Percentiles rank a stretch among this genome's conserved stretches.
Conservation (phyloP, 1,140 invertebrate genomes). For the Metaphire vulgaris region DNA sequence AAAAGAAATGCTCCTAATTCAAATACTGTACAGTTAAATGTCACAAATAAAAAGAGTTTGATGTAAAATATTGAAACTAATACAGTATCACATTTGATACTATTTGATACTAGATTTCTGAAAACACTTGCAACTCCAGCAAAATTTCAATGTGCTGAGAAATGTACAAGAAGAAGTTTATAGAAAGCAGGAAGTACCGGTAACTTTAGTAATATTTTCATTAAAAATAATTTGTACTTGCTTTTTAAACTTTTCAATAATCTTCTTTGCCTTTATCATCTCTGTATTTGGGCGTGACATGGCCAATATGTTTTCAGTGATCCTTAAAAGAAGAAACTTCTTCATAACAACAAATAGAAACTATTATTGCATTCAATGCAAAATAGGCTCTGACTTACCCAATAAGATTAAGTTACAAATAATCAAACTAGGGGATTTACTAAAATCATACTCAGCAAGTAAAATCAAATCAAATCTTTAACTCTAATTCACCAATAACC, state of each 20-base stretch:
- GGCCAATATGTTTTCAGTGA: conserved; percentile 76
- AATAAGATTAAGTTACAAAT: too few relatives aligned
- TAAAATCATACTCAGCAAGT: too few relatives aligned
- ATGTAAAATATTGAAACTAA: not conserved
- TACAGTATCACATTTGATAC: not conserved
- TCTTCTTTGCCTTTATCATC: conserved; percentile 65
- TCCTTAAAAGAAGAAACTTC: conserved; percentile 59
- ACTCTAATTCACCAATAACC: too few relatives aligned
- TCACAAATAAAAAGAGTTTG: not conserved
- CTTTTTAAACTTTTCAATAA: conserved; percentile 72
- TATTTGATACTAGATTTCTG: not conserved
- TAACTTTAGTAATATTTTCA: too few relatives aligned
- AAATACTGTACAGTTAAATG: not conserved
- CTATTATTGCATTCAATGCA: too few relatives aligned
- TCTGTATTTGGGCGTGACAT: conserved; percentile 76
- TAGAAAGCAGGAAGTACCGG: conserved; percentile 16
- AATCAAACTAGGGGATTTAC: too few relatives aligned
- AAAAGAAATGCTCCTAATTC: not conserved
- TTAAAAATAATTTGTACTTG: conserved; percentile 47
- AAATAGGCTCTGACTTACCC: too few relatives aligned
- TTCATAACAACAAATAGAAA: too few relatives aligned
- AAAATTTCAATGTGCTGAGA: not conserved
- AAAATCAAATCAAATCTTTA: too few relatives aligned
- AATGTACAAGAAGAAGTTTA: not conserved
- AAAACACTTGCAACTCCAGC: not conserved